Evolutionary conservation across 2,797 vertebrate species (phyloP), one percentile per base, ranked within the genome.

Genomic region (Petrocephalus sullivani): DNA sequence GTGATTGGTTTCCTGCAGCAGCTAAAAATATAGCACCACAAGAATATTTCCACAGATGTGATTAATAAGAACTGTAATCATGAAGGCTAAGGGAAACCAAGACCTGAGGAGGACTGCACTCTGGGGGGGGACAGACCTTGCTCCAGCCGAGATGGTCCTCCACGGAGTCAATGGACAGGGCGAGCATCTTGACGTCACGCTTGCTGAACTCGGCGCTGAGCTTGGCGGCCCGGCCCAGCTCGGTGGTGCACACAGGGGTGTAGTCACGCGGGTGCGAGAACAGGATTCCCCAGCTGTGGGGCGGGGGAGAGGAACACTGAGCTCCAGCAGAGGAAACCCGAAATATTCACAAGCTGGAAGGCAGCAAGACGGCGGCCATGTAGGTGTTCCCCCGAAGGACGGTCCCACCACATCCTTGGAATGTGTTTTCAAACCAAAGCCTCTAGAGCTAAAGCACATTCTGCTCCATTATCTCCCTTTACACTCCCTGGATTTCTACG

Each of bases 201-300:
- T 97, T 98, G 91, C 94, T 93, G 94, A 99, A 99, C 94, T 99
- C 95, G 0, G 94, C 88, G 0, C 95, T 96, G 93, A 99, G 87
- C 90, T 91, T 96, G 0, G 96, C 97, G 0, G 98, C 97, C 58
- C 97, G 93, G 88, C 97, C 97, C 0, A 99, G 96, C 94, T 99
- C 98, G 0, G 98, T 99, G 91, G 98, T 99, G 91, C 98, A 99
- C 23, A 99, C 98, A 0, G 98, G 98, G 0, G 98, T 99, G 90
- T 97, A 99, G 93, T 99, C 98, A 71, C 94, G 95, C 0, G 98
- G 98, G 92, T 99, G 98, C 51, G 98, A 99, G 92, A 99, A 99
- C 90, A 99, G 95, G 91, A 99, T 94, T 6, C 98, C 98, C 98
- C 98, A 99, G 89, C 98, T 99, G 91, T 51, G 92, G 91, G 71